Base-by-base conservation (phyloP, 2,888 invertebrate genomes). In the Spisula solida region DNA sequence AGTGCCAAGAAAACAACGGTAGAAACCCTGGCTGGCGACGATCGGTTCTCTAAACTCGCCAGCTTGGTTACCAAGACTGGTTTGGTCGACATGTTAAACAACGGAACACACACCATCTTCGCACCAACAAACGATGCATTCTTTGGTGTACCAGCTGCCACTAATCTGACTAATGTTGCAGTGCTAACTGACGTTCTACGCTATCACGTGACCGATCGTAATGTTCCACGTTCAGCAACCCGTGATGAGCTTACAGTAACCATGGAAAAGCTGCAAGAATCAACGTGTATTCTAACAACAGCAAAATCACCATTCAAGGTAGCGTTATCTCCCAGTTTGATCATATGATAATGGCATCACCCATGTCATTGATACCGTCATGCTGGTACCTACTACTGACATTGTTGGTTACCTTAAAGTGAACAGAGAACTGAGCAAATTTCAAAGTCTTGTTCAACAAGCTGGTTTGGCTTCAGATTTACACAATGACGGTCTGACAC, bases 341-440 rank as follows among this genome's bases (percentile, higher is more conserved):
- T n/a, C n/a, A n/a, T n/a, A n/a, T n/a, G n/a, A n/a, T n/a, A n/a
- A n/a, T n/a, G n/a, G n/a, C n/a, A n/a, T n/a, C n/a, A n/a, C 0
- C 81, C 51, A 51, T 51, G 51, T 51, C n/a, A n/a, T 81, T 25
- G 81, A 81, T 29, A 51, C 6, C 81, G 81, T 81, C 81, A 47
- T 81, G 51, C 8, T 81, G n/a, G 48, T 51, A 25, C 81, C 81
- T 16, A 25, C 81, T n/a, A 8, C 25, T 16, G 81, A 81, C 51
- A 47, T 81, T 25, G 81, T 81, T 16, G 51, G 29, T 16, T 81
- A 81, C 81, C 12, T 81, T 29, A n/a, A 4, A 12, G 81, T 48
- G 5, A 81, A 81, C 29, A 5, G 25, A 2, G 12, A 81, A 14
- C 81, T 81, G 20, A 48, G 14, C 16, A 51, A 48, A 14, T 51